phyloP scores from a whole-genome alignment of 2,888 invertebrate genomes.

The Rambutsinella grinnellia region DNA sequence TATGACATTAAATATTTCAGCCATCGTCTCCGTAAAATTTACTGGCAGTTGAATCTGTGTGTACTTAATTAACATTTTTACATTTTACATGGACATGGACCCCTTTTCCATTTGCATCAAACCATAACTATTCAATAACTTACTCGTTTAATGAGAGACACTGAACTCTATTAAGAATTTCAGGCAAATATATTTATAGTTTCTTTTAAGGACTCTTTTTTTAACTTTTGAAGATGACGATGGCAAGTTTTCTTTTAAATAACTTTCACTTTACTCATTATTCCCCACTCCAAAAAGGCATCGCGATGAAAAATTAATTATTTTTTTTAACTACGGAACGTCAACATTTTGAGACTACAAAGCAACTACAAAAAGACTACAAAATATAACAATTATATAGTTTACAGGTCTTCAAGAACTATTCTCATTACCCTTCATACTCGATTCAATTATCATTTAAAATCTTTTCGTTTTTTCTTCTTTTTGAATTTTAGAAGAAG shows the following conservation, averaged over 20 bases:
- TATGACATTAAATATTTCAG: background rate
- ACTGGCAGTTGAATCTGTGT: background rate
- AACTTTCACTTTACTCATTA: background rate
- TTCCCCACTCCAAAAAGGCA: conserved; percentile 28
- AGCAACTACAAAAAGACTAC: background rate
- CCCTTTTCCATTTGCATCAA: conserved; percentile 11
- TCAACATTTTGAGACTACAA: background rate
- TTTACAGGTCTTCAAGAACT: too few relatives aligned
- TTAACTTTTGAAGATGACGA: too few relatives aligned
- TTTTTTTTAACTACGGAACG: conserved; percentile 13
- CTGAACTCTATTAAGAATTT: too few relatives aligned
- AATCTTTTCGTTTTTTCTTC: too few relatives aligned
- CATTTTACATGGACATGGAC: conserved; percentile 10
- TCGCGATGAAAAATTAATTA: conserved; percentile 26
- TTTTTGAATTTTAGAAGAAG: too few relatives aligned
- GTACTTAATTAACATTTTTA: too few relatives aligned
- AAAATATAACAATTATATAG: too few relatives aligned
- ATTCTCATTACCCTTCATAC: too few relatives aligned
- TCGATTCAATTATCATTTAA: too few relatives aligned
- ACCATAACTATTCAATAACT: background rate
- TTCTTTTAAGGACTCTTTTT: too few relatives aligned
- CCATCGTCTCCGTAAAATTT: background rate
- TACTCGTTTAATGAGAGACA: too few relatives aligned
- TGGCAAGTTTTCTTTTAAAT: conserved; percentile 26
- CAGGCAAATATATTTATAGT: too few relatives aligned